These are phyloP conservation scores for Odobenus rosmarus DNA, from an alignment of 2,113 vertebrate genomes.

Conservation along the genomic window DNA sequence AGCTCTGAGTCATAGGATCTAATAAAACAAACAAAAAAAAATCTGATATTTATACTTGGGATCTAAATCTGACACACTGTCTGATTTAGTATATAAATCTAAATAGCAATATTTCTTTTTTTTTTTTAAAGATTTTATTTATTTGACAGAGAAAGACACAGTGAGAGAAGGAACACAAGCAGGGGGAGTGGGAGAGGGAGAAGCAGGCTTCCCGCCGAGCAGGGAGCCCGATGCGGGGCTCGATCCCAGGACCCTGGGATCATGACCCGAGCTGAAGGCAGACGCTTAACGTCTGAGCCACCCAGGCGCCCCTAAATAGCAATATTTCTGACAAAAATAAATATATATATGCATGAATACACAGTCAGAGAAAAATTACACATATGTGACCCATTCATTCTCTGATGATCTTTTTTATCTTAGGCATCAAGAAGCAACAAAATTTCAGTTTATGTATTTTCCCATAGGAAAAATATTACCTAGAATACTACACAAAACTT, in stretches of 20 bases:
- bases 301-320: no score
- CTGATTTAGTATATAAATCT: constrained; percentile 9
- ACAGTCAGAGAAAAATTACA: not conserved
- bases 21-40: not conserved
- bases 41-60: not conserved
- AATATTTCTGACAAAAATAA: not conserved
- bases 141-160: no score
- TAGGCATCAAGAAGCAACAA: not conserved
- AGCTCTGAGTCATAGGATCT: not conserved
- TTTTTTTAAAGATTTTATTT: no score
- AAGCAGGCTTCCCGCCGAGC: no score
- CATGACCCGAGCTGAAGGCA: no score
- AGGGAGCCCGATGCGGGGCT: no score
- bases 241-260: no score
- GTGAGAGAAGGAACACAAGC: no score
- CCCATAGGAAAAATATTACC: not conserved
- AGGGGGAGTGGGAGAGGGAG: no score
- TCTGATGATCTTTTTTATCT: not conserved
- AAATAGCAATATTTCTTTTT: not conserved
- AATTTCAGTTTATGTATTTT: not conserved
- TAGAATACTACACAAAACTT: not conserved
- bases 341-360: not conserved
- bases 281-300: no score
- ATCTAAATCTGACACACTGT: not conserved
- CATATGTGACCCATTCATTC: not conserved